phyloP scores from a whole-genome alignment of 2,888 invertebrate species.

The Ichneumoninae sp. region DNA sequence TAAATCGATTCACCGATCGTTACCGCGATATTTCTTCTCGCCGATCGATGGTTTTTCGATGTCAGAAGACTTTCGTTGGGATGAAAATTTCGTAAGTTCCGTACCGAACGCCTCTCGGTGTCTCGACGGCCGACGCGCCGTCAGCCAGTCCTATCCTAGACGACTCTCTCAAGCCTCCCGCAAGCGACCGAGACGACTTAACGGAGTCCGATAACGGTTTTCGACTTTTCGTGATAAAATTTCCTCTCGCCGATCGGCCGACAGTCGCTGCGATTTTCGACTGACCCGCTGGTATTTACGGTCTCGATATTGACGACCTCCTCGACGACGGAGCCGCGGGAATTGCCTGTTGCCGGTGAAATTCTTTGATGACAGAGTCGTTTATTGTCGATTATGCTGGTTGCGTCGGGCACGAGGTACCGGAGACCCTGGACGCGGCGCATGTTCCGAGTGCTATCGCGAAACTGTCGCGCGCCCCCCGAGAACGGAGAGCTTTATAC shows the following conservation, averaged over 20 bases:
- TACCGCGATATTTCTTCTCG: neutral
- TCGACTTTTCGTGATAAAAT: neutral
- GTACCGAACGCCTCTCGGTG: neutral
- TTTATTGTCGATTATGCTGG: constrained; percentile 45
- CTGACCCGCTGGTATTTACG: neutral
- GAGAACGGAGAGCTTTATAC: constrained; percentile 82
- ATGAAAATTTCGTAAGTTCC: neutral
- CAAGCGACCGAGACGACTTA: neutral
- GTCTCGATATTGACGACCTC: neutral
- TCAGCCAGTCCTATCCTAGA: neutral
- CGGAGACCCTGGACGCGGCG: constrained; percentile 75
- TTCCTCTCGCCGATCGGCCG: neutral
- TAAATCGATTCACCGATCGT: neutral
- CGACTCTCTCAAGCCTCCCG: neutral
- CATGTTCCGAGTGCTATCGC: constrained; percentile 81
- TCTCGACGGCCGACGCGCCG: too few relatives aligned
- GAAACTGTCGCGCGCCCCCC: constrained; percentile 82
- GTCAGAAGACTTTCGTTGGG: neutral
- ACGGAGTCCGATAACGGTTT: neutral
- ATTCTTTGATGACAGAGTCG: constrained; percentile 40
- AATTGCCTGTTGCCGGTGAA: constrained; percentile 38
- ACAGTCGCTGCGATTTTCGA: neutral
- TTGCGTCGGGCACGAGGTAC: constrained; percentile 64
- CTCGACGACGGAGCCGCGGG: constrained; percentile 2
- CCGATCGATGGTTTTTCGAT: neutral